phyloP scores from a whole-genome alignment of 2,888 invertebrate genomes.

The Napeogenes inachia region DNA sequence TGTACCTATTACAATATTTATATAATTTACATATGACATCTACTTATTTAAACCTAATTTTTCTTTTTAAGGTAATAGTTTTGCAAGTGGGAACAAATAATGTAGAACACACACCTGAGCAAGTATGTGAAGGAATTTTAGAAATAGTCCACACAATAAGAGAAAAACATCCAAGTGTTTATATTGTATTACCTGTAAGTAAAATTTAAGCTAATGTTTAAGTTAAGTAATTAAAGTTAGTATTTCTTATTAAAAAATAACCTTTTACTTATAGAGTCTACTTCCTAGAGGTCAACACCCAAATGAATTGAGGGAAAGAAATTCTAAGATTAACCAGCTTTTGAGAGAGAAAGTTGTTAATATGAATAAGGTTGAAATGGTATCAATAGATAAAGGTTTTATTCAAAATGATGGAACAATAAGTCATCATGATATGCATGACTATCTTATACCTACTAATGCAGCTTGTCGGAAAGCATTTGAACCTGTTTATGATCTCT shows the following conservation, averaged over 20 bases:
- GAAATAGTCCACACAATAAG: conserved; percentile 85
- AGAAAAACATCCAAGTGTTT: conserved; percentile 86
- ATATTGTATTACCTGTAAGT: conserved; percentile 91
- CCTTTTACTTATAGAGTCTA: conserved; percentile 80
- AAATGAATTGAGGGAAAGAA: conserved; percentile 87
- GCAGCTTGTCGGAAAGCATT: conserved; percentile 92
- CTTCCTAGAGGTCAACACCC: conserved; percentile 92
- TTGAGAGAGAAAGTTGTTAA: conserved; percentile 80
- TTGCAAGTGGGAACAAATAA: conserved; percentile 94
- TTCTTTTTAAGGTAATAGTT: conserved; percentile 82
- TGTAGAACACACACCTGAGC: conserved; percentile 85
- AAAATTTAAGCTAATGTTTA: conserved; percentile 19
- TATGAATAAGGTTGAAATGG: conserved; percentile 85
- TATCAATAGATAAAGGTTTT: conserved; percentile 87
- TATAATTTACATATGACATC: conserved; percentile 1
- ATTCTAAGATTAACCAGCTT: conserved; percentile 84
- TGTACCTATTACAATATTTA: neutral
- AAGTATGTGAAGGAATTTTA: conserved; percentile 88
- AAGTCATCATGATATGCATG: conserved; percentile 93
- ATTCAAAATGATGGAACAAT: conserved; percentile 88
- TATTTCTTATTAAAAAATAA: neutral
- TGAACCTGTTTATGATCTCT: conserved; percentile 88
- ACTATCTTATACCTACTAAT: conserved; percentile 92
- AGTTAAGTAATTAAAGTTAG: neutral
- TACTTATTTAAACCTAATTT: conserved; percentile 6